phyloP scores from a whole-genome alignment of 2,113 vertebrate species.

The Atherinomorus stipes region DNA sequence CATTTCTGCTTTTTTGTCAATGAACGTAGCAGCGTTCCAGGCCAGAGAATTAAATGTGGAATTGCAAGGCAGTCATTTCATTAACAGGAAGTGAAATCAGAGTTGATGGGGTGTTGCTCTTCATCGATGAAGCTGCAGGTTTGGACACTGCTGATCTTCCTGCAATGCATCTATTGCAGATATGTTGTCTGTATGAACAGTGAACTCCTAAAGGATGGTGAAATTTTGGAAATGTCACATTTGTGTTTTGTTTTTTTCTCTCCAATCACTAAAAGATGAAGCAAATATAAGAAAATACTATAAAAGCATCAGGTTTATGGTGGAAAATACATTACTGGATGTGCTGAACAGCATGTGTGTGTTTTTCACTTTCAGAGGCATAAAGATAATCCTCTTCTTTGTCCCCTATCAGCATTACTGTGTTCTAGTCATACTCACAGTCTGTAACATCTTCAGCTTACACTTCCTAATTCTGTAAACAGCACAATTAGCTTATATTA shows the following conservation, averaged over 20 bases:
- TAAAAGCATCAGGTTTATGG: conserved; percentile 18
- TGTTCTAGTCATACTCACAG: neutral
- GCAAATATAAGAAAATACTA: conserved; percentile 13
- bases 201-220: neutral
- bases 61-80: neutral
- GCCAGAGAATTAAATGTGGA: neutral
- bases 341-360: neutral
- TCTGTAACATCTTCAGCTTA: neutral
- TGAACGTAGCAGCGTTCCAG: neutral
- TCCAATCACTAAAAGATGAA: neutral
- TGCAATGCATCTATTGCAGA: neutral
- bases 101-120: neutral
- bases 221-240: neutral
- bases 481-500: neutral
- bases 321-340: conserved; percentile 15
- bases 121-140: neutral
- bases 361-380: neutral
- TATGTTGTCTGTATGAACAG: neutral
- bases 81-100: neutral
- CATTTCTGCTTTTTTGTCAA: neutral
- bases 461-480: neutral
- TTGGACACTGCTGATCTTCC: neutral
- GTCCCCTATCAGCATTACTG: neutral
- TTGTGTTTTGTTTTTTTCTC: neutral
- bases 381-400: neutral